Conservation (phyloP, 2,888 invertebrate species). For the Mechanitis mazaeus region DNA sequence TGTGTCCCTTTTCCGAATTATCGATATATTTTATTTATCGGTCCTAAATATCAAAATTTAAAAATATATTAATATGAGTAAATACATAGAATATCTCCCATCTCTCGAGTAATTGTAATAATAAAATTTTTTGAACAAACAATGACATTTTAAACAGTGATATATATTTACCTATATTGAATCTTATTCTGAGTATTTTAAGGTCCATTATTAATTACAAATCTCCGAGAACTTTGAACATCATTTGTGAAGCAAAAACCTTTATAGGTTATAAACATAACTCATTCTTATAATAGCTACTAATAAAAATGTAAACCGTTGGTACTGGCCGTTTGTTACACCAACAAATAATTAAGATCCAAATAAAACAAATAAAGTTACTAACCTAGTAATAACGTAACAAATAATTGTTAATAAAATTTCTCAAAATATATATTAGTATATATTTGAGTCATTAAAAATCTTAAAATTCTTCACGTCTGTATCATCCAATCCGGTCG, state of each 20-base stretch:
- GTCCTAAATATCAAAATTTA: too few relatives aligned
- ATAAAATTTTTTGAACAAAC: too few relatives aligned
- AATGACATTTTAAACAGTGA: too few relatives aligned
- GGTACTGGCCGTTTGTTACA: slow-evolving; percentile 28
- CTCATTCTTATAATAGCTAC: slow-evolving; percentile 11
- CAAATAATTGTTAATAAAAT: background rate
- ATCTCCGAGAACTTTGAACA: background rate
- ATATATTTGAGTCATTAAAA: too few relatives aligned
- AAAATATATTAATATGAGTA: too few relatives aligned
- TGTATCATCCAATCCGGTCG: slow-evolving; percentile 28
- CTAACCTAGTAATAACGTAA: too few relatives aligned
- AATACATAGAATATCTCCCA: too few relatives aligned
- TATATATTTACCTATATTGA: too few relatives aligned
- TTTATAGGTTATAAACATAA: background rate
- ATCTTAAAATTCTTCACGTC: background rate
- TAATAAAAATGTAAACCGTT: slow-evolving; percentile 49
- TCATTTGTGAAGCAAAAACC: background rate
- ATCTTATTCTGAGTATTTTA: too few relatives aligned
- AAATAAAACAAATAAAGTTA: background rate
- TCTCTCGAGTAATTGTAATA: too few relatives aligned
- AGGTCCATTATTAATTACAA: background rate
- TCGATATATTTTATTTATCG: too few relatives aligned
- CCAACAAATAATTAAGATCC: background rate
- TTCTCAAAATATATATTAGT: background rate
- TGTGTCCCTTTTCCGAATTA: too few relatives aligned